Evolutionary conservation across 1,140 invertebrate genomes (phyloP), one percentile per base, ranked within the genome.

Genomic region (Batillaria attramentaria): DNA sequence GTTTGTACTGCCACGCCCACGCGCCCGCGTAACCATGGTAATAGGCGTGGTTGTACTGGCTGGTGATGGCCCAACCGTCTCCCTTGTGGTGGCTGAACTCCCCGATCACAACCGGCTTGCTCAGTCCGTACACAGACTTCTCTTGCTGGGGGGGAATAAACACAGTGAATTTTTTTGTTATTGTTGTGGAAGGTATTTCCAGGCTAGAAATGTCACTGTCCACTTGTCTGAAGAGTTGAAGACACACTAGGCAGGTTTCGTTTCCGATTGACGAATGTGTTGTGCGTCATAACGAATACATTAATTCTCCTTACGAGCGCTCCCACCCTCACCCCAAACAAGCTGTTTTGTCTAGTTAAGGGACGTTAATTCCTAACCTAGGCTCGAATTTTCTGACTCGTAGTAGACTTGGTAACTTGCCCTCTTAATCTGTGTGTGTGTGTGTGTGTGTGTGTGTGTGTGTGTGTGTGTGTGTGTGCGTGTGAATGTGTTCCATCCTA

Each of bases 1-100:
- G 60, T 33, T 62, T 62, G 60, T 62, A 62, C 60, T 89, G 87
- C 82, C 81, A 83, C 1, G 77, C 69, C 82, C 82, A 83, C 24
- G 82, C 82, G 13, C 82, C 82, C 16, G 66, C 43, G 57, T 83
- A 83, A 42, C 79, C 79, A 60, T 79, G 57, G 20, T 60, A 75
- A 43, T 81, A 83, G 3, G 69, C 77, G 41, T 77, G 78, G 33
- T 66, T 39, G 75, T 81, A 83, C 77, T 78, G 54, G 0, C 46
- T 18, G 31, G 54, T 72, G 46, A 72, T 79, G n/a, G 72, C 41
- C 73, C 60, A 62, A 16, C 79, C 73, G 28, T 42, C 82, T 46
- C 82, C 82, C 10, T 72, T 41, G 13, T 78, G 74, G n/a, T 77
- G 68, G n/a, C 80, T 83, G 54, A 83, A 83, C 54, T 83, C 82